phyloP scores from a whole-genome alignment of 2,113 vertebrate genomes.

The Varanus salvator region DNA sequence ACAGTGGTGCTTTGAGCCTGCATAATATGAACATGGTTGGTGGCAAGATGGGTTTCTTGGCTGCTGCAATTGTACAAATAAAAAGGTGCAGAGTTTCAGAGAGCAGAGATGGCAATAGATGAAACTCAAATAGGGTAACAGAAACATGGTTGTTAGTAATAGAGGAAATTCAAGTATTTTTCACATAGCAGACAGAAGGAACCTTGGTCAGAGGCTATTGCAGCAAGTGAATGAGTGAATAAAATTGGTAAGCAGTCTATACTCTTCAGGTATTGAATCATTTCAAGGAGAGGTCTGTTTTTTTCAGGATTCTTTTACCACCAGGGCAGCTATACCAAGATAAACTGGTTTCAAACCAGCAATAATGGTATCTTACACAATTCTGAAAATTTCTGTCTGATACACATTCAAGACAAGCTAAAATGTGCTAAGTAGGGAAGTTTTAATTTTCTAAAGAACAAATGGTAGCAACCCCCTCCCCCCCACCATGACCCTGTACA shows the following conservation, averaged over 20 bases:
- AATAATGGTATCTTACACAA: slow-evolving; percentile 63
- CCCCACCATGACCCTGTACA: not conserved
- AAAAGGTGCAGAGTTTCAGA: slow-evolving; percentile 81
- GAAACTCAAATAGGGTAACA: not conserved
- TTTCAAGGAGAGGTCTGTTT: slow-evolving; percentile 70
- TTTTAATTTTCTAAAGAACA: slow-evolving; percentile 56
- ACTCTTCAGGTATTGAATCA: slow-evolving; percentile 71
- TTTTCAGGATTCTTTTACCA: slow-evolving; percentile 63
- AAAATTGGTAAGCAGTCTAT: slow-evolving; percentile 69
- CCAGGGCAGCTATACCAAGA: slow-evolving; percentile 67
- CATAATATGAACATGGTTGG: slow-evolving; percentile 71
- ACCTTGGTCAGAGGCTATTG: slow-evolving; percentile 33
- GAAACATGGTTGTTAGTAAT: slow-evolving; percentile 27
- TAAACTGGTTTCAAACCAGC: slow-evolving; percentile 64
- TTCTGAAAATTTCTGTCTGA: slow-evolving; percentile 62
- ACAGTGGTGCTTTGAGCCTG: slow-evolving; percentile 66
- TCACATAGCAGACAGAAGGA: slow-evolving; percentile 37
- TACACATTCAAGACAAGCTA: slow-evolving; percentile 45
- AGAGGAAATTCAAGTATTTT: slow-evolving; percentile 55
- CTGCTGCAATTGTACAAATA: slow-evolving; percentile 76
- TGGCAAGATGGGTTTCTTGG: slow-evolving; percentile 72
- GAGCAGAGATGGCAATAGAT: slow-evolving; percentile 33
- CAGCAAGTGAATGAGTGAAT: slow-evolving; percentile 59
- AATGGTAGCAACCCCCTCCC: slow-evolving; percentile 40
- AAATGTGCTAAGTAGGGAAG: slow-evolving; percentile 50